Evolutionary conservation across 2,797 vertebrate genomes (phyloP), one percentile per base, ranked within the genome.

Genomic region (Typhlichthys subterraneus): DNA sequence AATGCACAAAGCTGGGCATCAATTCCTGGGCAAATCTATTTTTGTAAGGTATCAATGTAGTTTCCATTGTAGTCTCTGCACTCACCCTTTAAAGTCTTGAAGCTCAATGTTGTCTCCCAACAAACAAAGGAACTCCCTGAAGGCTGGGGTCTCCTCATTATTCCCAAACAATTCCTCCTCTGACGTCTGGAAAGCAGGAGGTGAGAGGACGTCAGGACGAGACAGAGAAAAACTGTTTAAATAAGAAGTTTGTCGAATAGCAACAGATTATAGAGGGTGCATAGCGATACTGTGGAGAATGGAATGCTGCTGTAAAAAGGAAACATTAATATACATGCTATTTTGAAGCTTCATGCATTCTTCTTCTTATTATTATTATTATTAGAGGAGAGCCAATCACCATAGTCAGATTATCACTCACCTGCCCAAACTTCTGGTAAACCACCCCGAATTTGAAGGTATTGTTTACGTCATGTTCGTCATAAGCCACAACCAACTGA

Each of bases 391-490:
- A 15, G 14, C 49, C 13, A 51, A 2, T 51, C 14, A 8, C 13
- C 14, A 17, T 51, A 51, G 14, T 17, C 13, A 38, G 33, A 38
- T 38, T 38, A 23, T 23, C 57, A 0, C 93, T 92, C 82, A 99
- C 97, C 94, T 99, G 97, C 65, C 94, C 93, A 87, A 96, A 94
- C 89, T 94, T 98, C 87, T 99, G 98, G 82, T 98, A 99, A 84
- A 98, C 90, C 65, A 98, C 94, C 1, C 98, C 98, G 1, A 98
- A 99, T 80, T 99, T 99, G 88, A 99, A 99, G 0, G 96, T 98
- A 91, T 98, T 97, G 90, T 98, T 99, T 71, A 99, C 93, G 76
- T 99, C 97, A 0, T 99, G 97, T 50, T 99, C 98, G 19, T 99
- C 98, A 0, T 97, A 99, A 13, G 93, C 90, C 65, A 98, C 95